Conservation (phyloP, 2,797 vertebrate genomes). For the Poecilia picta region DNA sequence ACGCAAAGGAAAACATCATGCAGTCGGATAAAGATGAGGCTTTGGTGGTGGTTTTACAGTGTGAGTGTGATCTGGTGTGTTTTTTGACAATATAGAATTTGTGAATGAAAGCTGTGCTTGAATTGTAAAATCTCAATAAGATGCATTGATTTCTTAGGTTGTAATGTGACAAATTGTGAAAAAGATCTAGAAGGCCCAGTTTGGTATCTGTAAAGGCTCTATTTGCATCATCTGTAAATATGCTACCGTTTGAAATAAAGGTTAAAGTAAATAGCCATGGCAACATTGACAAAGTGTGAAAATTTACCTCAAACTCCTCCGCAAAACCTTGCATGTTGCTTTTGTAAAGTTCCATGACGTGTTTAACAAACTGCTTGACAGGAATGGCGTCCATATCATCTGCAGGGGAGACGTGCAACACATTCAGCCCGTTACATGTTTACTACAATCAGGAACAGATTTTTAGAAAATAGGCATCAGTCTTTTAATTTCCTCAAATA, state of each 20-base stretch:
- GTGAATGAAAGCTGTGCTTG: neutral
- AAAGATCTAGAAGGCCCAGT: neutral
- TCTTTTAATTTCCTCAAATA: constrained; percentile 13
- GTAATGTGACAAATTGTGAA: neutral
- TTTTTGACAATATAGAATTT: neutral
- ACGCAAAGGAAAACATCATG: neutral
- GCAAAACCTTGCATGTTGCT: constrained; percentile 97
- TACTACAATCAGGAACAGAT: neutral
- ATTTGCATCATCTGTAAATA: constrained; percentile 11
- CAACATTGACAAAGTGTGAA: neutral
- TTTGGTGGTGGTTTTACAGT: neutral
- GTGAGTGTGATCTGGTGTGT: neutral
- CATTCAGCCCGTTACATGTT: constrained; percentile 1
- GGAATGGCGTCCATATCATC: constrained; percentile 98
- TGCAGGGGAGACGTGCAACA: constrained; percentile 67
- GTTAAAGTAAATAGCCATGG: constrained; percentile 2
- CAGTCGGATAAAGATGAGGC: neutral
- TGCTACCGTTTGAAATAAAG: neutral
- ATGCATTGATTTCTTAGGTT: neutral
- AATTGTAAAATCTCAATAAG: neutral
- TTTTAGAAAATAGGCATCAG: neutral
- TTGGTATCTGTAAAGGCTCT: constrained; percentile 9
- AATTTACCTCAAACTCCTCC: constrained; percentile 93
- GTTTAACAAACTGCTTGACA: constrained; percentile 96
- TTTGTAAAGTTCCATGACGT: constrained; percentile 94